Percentiles rank a stretch among this genome's conserved stretches.
Evolutionary conservation across 2,888 invertebrate genomes (phyloP).

Genomic region (Myopa tessellatipennis): DNA sequence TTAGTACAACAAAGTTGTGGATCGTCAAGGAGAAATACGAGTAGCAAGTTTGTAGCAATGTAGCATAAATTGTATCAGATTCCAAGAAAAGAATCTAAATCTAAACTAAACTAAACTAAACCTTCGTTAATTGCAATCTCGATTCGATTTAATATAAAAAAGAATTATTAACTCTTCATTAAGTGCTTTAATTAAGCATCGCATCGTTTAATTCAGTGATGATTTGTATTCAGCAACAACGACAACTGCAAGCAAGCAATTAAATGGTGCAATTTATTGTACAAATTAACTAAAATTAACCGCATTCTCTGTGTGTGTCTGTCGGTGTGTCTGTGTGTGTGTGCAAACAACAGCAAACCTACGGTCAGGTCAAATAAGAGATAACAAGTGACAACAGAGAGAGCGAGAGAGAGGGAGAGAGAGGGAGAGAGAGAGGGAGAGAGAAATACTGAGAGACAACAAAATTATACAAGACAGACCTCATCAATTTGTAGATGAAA

Average conservation of each 20-base stretch:
- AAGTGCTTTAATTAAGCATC: too few species aligned
- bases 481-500: background rate
- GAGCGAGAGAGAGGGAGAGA: background rate
- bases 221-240: too few species aligned
- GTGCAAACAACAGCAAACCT: background rate
- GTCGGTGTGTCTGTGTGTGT: background rate
- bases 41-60: too few species aligned
- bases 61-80: too few species aligned
- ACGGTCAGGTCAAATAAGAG: background rate
- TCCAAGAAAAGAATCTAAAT: background rate
- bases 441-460: background rate
- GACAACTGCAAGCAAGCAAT: background rate
- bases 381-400: background rate
- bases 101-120: too few species aligned
- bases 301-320: background rate
- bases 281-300: conserved; percentile 36
- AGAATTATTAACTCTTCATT: too few species aligned
- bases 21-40: too few species aligned
- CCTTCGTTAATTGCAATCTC: too few species aligned
- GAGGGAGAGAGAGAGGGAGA: background rate
- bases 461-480: background rate
- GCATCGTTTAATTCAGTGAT: too few species aligned
- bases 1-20: too few species aligned
- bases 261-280: background rate
- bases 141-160: too few species aligned